Evolutionary conservation across 2,888 invertebrate species (phyloP).

Genomic region (Tuberolachnus salignus): DNA sequence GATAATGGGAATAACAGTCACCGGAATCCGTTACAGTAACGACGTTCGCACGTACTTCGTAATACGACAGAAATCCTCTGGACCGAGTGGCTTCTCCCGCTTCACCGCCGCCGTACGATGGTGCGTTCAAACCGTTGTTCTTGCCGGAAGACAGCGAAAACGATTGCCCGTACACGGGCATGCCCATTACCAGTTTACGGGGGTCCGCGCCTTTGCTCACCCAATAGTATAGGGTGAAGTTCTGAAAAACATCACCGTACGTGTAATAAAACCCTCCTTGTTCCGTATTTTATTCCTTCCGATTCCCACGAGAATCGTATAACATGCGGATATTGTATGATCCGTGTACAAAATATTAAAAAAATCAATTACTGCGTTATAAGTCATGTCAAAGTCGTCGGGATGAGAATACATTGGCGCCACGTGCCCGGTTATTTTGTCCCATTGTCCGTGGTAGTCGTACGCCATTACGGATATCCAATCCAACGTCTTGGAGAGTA

Average conservation of each 20-base stretch:
- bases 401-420: constrained; percentile 84
- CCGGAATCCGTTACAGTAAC: neutral
- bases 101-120: constrained; percentile 85
- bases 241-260: constrained; percentile 65
- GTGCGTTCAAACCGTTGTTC: constrained; percentile 74
- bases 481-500: constrained; percentile 77
- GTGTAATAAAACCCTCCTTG: too few relatives aligned
- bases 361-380: constrained; percentile 72
- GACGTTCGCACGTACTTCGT: constrained; percentile 69
- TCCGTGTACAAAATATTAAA: constrained; percentile 6
- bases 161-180: constrained; percentile 89
- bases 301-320: too few relatives aligned
- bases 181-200: constrained; percentile 81
- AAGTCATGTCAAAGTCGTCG: constrained; percentile 74
- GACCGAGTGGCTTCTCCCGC: constrained; percentile 87
- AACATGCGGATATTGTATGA: neutral
- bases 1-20: neutral
- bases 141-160: constrained; percentile 76
- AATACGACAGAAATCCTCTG: constrained; percentile 85
- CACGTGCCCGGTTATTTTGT: constrained; percentile 86
- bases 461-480: constrained; percentile 93
- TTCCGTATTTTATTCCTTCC: too few relatives aligned
- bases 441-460: constrained; percentile 92
- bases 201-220: constrained; percentile 78
- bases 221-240: constrained; percentile 89